A percentile compares a stretch with the other conserved stretches of the same genome.
These are phyloP conservation scores for Byasa hedistus DNA, from an alignment of 2,888 invertebrate genomes.

Conservation along the genomic window DNA sequence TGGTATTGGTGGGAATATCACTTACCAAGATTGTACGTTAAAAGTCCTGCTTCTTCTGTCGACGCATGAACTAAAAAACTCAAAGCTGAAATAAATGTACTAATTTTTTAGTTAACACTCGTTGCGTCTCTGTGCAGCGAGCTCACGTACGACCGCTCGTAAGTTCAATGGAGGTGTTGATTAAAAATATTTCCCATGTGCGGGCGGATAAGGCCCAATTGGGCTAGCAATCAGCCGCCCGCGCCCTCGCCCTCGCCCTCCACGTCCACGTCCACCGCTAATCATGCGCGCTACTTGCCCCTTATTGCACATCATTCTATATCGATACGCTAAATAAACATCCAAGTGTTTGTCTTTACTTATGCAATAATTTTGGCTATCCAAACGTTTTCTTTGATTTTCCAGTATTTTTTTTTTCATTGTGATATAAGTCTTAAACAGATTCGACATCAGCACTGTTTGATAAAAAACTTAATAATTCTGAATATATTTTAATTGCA, in stretches of 20 bases:
- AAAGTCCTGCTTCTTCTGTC: no score
- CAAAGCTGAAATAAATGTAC: no score
- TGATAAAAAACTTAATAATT: no score
- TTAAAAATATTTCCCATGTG: slow-evolving; percentile 82
- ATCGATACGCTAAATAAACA: slow-evolving; percentile 24
- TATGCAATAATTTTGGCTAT: not conserved
- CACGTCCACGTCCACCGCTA: slow-evolving; percentile 58
- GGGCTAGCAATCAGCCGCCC: slow-evolving; percentile 77
- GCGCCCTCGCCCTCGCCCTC: slow-evolving; percentile 52
- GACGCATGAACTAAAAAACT: no score
- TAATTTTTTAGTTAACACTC: slow-evolving; percentile 18
- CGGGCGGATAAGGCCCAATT: slow-evolving; percentile 80
- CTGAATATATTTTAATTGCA: no score
- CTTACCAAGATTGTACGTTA: no score
- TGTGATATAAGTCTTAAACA: not conserved
- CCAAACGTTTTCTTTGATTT: not conserved
- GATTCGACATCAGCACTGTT: not conserved
- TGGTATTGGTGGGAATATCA: no score
- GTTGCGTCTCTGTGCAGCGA: slow-evolving; percentile 62
- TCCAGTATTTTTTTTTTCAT: not conserved
- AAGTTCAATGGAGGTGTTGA: slow-evolving; percentile 82
- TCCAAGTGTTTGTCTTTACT: slow-evolving; percentile 16
- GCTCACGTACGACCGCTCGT: slow-evolving; percentile 80
- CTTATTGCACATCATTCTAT: slow-evolving; percentile 45
- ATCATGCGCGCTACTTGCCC: slow-evolving; percentile 61